Base-by-base conservation (phyloP, 2,797 vertebrate species). In the Benthosema pterotum region DNA sequence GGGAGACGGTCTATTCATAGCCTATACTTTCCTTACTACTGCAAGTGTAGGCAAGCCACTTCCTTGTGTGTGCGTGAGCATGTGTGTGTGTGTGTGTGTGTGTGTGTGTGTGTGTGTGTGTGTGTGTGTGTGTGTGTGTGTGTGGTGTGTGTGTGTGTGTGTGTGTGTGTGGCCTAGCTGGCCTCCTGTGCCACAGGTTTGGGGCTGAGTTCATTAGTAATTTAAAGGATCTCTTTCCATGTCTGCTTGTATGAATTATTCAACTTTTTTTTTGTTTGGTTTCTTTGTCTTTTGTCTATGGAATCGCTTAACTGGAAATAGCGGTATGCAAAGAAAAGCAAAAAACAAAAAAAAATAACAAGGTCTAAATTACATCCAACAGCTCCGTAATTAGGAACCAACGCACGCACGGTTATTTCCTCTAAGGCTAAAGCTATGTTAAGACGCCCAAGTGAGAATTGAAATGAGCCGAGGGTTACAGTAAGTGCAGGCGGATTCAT, bases 131-230 rank as follows among this genome's bases (percentile, higher is more conserved):
- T 42, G 38, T 2, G 15, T 43, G 38, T 16, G 28, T 17, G 38
- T 13, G 45, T 46, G 49, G 49, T 17, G 49, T 11, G 16, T 51
- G 16, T 11, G 49, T 51, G 11, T 17, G 49, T 22, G 11, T 17
- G 49, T 18, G 16, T 18, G 56, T 46, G 45, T 13, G 45, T 46
- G 52, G 50, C 55, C 17, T n/a, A 4, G 72, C 69, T n/a, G 5
- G 72, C 69, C 78, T 79, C 51, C 73, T 59, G 69, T 77, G 78
- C 80, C 74, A 79, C 75, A 85, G 61, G 75, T 78, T 68, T 82
- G 65, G 88, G 67, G 77, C 79, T 80, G 42, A 77, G 72, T 75
- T 90, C 86, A 89, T 91, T 75, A 85, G 79, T 90, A 83, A 93
- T 92, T 91, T 87, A 92, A 80, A 82, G 38, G 43, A 63, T 63